A percentile compares a stretch with the other conserved stretches of the same genome.
Evolutionary conservation across 2,113 vertebrate species (phyloP).

Genomic region (Herpetotheres cachinnans): DNA sequence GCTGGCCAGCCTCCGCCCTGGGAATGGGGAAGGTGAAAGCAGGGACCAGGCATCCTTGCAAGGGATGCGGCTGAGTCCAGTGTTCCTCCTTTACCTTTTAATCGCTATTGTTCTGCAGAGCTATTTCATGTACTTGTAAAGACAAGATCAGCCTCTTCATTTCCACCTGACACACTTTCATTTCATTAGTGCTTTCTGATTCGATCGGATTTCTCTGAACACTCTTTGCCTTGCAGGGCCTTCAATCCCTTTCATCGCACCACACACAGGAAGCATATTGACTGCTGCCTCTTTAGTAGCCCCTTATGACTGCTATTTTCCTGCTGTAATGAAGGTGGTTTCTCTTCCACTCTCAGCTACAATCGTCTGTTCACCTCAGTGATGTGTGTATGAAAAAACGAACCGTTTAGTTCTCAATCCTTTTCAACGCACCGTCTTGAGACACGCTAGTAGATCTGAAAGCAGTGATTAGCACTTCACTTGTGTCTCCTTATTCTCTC

Average conservation of each 20-base stretch:
- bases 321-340: constrained; percentile 31
- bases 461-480: constrained; percentile 43
- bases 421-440: background rate
- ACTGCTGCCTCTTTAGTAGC: constrained; percentile 41
- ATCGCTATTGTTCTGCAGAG: background rate
- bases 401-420: constrained; percentile 26
- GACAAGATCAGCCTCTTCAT: constrained; percentile 22
- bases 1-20: background rate
- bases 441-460: background rate
- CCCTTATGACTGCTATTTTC: constrained; percentile 40
- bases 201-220: background rate
- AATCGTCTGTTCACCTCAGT: background rate
- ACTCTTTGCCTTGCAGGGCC: background rate
- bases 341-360: constrained; percentile 13
- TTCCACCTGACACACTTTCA: constrained; percentile 5
- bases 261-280: background rate
- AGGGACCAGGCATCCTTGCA: background rate
- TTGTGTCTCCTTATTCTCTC: background rate
- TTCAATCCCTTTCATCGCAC: background rate
- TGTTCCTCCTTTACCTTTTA: background rate
- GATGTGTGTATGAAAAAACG: background rate
- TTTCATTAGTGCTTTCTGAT: constrained; percentile 25
- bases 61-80: background rate
- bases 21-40: background rate
- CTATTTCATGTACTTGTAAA: background rate